Conservation (phyloP, 2,797 vertebrate species). For the Onychomys arenicola region DNA sequence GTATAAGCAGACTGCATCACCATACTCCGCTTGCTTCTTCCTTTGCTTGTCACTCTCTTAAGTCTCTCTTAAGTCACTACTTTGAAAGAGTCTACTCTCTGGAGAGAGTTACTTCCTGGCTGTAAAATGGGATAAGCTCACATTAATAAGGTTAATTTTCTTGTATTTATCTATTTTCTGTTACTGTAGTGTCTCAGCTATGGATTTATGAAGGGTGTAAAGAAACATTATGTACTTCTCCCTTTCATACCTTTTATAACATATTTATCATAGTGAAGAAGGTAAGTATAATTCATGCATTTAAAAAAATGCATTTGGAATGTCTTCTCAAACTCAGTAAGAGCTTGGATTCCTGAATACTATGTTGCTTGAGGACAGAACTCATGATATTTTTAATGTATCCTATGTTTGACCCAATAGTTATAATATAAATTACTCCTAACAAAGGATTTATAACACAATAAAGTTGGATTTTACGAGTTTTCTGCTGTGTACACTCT, state of each 20-base stretch:
- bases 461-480: not conserved
- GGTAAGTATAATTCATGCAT: not conserved
- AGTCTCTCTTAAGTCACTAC: not conserved
- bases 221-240: not conserved
- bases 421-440: not conserved
- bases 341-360: not conserved
- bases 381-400: not conserved
- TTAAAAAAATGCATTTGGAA: slow-evolving; percentile 13
- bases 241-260: not conserved
- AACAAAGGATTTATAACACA: not conserved
- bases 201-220: not conserved
- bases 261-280: not conserved
- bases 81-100: not conserved
- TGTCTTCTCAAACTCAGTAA: not conserved
- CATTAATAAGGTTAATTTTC: not conserved
- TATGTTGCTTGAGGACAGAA: slow-evolving; percentile 15
- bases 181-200: not conserved
- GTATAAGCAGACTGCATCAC: not conserved
- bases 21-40: not conserved
- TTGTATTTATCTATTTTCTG: not conserved
- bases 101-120: not conserved
- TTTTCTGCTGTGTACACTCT: not conserved
- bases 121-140: not conserved
- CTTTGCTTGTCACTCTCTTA: not conserved
- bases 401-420: not conserved